Evolutionary conservation across 2,888 invertebrate genomes (phyloP), one percentile per base, ranked within the genome.

Genomic region (Pandemis cinnamomeana): DNA sequence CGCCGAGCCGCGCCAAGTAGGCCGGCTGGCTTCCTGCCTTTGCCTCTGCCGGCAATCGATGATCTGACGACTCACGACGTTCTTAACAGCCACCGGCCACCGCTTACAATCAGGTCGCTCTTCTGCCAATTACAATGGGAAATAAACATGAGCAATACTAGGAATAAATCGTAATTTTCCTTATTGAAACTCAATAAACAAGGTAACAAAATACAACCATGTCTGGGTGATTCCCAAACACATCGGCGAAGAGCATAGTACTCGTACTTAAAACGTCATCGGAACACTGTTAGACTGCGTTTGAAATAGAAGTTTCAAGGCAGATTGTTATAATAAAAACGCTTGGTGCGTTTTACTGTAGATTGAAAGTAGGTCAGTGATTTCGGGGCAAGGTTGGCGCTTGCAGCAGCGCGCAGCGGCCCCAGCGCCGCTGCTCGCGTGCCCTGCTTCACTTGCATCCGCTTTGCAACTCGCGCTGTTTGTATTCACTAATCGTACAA

Each of bases 311-410:
- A 77, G 71, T 80, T 83, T 81, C 86, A 87, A 87, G 85, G 87
- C 86, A 82, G 87, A 84, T 83, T 80, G 78, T 80, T 77, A 82
- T 80, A 86, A 86, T 90, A 91, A 92, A 91, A 91, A 89, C 87
- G 85, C 79, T 88, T 84, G 82, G 85, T 91, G 89, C 90, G 91
- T 91, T 92, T 91, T 90, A 88, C 86, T 86, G 87, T 86, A 83
- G 72, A 79, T 84, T 84, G 82, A 90, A 93, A 92, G 92, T 93
- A 86, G 93, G 93, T 93, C 93, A 91, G 83, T 88, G 89, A 86
- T 93, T 91, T 92, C 87, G 90, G 92, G 87, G 89, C 93, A 93
- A 94, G 93, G 93, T 92, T 92, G 88, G 80, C 78, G 76, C 80
- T 87, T 89, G 90, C 90, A 88, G 83, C 82, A 80, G 73, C 73